Conservation (phyloP, 1,140 invertebrate genomes). For the Zelostemma sp. region DNA sequence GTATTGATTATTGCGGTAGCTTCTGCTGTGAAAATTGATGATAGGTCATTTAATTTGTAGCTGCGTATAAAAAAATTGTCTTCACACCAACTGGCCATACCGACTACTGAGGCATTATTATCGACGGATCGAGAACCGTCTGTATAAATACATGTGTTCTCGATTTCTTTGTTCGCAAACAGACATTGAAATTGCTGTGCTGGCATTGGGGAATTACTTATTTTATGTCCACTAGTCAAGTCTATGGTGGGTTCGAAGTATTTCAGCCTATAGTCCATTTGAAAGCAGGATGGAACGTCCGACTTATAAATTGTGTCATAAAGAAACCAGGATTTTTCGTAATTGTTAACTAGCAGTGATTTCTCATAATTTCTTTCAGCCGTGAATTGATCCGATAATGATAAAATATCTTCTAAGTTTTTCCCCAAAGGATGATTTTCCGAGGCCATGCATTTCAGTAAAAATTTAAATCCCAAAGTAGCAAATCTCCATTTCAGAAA, state of each 20-base stretch:
- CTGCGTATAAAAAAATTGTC: neutral
- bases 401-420: neutral
- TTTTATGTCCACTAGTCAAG: neutral
- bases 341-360: neutral
- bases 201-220: neutral
- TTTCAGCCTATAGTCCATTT: neutral
- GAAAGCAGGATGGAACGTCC: neutral
- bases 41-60: neutral
- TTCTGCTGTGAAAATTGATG: conserved; percentile 7
- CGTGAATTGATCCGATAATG: neutral
- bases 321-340: neutral
- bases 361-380: neutral
- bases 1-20: neutral
- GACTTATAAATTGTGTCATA: neutral
- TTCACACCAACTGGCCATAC: neutral
- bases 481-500: neutral
- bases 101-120: too few species aligned
- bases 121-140: too few species aligned
- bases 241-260: neutral
- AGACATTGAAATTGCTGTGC: neutral
- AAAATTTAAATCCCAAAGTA: neutral
- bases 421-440: neutral
- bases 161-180: too few species aligned
- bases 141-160: too few species aligned
- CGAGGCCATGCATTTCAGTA: neutral